Evolutionary conservation across 2,888 invertebrate genomes (phyloP).

Genomic region (Plebejus anna): DNA sequence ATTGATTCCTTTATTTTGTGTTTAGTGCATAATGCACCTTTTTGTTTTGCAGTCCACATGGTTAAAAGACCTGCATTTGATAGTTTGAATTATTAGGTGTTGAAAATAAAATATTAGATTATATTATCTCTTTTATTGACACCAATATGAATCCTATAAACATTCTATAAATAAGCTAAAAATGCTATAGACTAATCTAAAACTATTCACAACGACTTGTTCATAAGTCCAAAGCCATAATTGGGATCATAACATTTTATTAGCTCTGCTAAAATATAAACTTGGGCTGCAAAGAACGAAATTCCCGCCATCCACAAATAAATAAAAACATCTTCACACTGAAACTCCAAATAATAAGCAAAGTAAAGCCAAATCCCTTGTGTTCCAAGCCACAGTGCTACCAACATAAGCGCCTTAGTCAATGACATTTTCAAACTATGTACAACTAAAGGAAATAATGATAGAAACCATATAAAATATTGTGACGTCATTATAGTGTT

Average conservation of each 20-base stretch:
- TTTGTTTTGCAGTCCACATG: not conserved
- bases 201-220: slow-evolving; percentile 11
- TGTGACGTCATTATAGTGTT: slow-evolving; percentile 98
- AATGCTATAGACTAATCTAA: not conserved
- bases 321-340: slow-evolving; percentile 88
- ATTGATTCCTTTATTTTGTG: not conserved
- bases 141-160: not conserved
- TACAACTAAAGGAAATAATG: slow-evolving; percentile 89
- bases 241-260: slow-evolving; percentile 65
- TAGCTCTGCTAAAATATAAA: slow-evolving; percentile 82
- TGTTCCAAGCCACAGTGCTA: slow-evolving; percentile 82
- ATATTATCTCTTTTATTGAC: not conserved
- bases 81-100: slow-evolving; percentile 1
- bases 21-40: slow-evolving; percentile 9
- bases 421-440: slow-evolving; percentile 83
- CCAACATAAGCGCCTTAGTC: slow-evolving; percentile 69
- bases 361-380: slow-evolving; percentile 93
- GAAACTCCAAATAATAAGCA: slow-evolving; percentile 96
- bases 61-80: slow-evolving; percentile 6
- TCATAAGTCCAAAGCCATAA: slow-evolving; percentile 53
- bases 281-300: slow-evolving; percentile 90
- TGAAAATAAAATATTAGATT: slow-evolving; percentile 12
- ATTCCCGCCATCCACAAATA: slow-evolving; percentile 92
- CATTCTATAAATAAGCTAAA: not conserved
- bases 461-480: slow-evolving; percentile 97